phyloP scores from a whole-genome alignment of 1,140 invertebrate species.

The Akabosia matsudoensis region DNA sequence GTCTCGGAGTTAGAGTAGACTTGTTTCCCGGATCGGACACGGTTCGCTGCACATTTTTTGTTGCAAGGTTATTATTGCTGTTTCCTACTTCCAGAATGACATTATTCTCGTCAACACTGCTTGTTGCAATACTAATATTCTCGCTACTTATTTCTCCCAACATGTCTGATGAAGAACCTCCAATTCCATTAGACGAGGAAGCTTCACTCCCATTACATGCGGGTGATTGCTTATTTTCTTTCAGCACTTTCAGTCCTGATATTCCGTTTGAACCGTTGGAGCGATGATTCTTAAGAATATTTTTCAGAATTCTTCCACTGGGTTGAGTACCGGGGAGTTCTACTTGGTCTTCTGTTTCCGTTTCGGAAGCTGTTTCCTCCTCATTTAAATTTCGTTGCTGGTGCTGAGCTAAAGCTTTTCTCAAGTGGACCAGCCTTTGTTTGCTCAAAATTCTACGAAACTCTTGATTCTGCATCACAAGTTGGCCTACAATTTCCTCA shows the following conservation, averaged over 20 bases:
- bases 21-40: conserved; percentile 46
- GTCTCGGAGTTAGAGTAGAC: conserved; percentile 40
- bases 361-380: conserved; percentile 54
- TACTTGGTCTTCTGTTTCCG: conserved; percentile 54
- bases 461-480: conserved; percentile 77
- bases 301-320: background rate
- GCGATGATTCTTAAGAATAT: background rate
- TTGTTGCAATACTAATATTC: conserved; percentile 38
- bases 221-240: conserved; percentile 26
- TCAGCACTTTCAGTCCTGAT: no score
- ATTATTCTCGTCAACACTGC: conserved; percentile 32
- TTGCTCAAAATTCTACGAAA: conserved; percentile 71
- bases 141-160: conserved; percentile 43
- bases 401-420: conserved; percentile 57
- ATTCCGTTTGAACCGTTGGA: background rate
- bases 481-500: conserved; percentile 75
- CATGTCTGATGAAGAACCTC: conserved; percentile 48
- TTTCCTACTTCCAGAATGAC: background rate
- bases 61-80: background rate
- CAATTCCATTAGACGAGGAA: conserved; percentile 45
- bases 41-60: conserved; percentile 45
- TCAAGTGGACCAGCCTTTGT: conserved; percentile 60
- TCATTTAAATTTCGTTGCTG: conserved; percentile 53
- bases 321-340: background rate
- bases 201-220: conserved; percentile 40